phyloP scores from a whole-genome alignment of 2,888 invertebrate species.

The Crocallis elinguaria region DNA sequence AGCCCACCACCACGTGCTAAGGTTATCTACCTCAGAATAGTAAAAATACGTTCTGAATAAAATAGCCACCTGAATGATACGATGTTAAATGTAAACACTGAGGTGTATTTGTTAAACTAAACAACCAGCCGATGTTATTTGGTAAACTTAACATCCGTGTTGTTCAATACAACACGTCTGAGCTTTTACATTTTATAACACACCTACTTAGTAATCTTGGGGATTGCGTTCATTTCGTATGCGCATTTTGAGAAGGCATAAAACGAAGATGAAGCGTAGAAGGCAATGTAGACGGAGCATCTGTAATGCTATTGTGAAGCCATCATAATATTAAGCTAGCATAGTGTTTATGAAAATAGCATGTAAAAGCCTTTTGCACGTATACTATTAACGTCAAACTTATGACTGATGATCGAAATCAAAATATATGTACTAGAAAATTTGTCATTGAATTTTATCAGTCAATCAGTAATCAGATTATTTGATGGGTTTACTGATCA shows the following conservation, averaged over 20 bases:
- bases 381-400: too few relatives aligned
- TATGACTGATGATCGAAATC: too few relatives aligned
- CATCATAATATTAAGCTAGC: too few relatives aligned
- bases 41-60: conserved; percentile 32
- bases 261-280: too few relatives aligned
- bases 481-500: too few relatives aligned
- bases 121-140: conserved; percentile 49
- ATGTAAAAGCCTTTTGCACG: too few relatives aligned
- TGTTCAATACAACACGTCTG: conserved; percentile 49
- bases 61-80: conserved; percentile 42
- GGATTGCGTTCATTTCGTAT: conserved; percentile 12
- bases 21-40: conserved; percentile 18
- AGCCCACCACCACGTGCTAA: conserved; percentile 15
- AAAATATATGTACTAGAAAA: too few relatives aligned
- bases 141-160: conserved; percentile 49
- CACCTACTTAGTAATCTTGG: conserved; percentile 10
- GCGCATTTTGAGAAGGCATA: conserved; percentile 7
- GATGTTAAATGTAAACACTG: conserved; percentile 54
- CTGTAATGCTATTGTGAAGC: too few relatives aligned
- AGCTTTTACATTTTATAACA: conserved; percentile 39
- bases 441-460: too few relatives aligned
- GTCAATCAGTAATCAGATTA: too few relatives aligned
- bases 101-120: conserved; percentile 52
- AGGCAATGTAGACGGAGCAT: too few relatives aligned
- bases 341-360: too few relatives aligned